A percentile compares a stretch with the other conserved stretches of the same genome.
phyloP scores from a whole-genome alignment of 2,888 invertebrate species.

The Argyra leucocephala region DNA sequence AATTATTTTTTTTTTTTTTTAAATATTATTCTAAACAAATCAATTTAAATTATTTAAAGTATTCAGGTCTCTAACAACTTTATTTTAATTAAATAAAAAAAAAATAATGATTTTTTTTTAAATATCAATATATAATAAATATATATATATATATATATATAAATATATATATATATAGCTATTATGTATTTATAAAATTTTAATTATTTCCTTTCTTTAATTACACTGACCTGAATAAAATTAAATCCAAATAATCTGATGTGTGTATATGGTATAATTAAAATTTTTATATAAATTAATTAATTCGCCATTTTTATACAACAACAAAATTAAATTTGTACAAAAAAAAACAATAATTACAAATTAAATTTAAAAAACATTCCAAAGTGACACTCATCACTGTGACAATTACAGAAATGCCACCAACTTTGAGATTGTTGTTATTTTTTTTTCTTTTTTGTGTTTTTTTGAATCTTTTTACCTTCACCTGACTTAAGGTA shows the following conservation, averaged over 20 bases:
- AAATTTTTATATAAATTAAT: neutral
- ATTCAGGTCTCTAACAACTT: neutral
- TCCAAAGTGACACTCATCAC: slow-evolving; percentile 3
- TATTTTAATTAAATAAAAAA: neutral
- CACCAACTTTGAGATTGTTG: neutral
- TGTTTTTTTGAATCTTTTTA: neutral
- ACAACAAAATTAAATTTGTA: too few species aligned
- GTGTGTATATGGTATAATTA: neutral
- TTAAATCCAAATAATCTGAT: neutral
- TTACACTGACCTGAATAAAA: neutral
- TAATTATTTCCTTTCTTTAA: slow-evolving; percentile 4
- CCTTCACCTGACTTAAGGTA: neutral
- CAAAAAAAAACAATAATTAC: too few species aligned
- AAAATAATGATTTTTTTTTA: too few species aligned
- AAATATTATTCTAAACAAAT: too few species aligned
- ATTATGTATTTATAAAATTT: neutral
- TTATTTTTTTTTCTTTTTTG: neutral
- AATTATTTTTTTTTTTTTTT: too few species aligned
- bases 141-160: too few species aligned
- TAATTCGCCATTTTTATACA: neutral
- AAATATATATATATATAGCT: too few species aligned
- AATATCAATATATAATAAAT: too few species aligned
- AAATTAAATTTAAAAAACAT: neutral
- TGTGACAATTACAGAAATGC: slow-evolving; percentile 3
- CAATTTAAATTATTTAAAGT: neutral